A percentile compares a stretch with the other conserved stretches of the same genome.
Evolutionary conservation across 2,888 invertebrate genomes (phyloP).

Genomic region (Branchipolynoe longqiensis): DNA sequence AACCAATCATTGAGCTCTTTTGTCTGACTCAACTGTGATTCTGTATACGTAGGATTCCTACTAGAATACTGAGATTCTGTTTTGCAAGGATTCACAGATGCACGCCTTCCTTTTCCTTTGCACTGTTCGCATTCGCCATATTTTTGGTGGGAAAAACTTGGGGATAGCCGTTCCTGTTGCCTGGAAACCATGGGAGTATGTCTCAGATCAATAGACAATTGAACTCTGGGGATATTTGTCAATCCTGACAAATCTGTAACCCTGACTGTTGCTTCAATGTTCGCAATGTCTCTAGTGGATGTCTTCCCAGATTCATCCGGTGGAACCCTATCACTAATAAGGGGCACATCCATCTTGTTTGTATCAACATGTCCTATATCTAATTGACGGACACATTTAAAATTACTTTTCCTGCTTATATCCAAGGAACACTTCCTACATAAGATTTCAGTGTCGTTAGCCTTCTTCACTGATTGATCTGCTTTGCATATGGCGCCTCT

Average conservation of each 20-base stretch:
- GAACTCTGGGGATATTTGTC: not conserved
- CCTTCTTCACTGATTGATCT: no score
- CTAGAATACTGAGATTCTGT: no score
- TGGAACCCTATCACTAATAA: no score
- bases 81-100: no score
- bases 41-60: not conserved
- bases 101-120: not conserved
- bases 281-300: not conserved
- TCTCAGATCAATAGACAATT: slow-evolving; percentile 6
- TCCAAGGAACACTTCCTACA: no score
- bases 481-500: no score
- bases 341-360: no score
- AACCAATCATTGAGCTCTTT: not conserved
- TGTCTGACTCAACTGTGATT: not conserved
- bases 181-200: not conserved
- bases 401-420: no score
- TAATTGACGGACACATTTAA: no score
- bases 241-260: not conserved
- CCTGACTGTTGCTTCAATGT: slow-evolving; percentile 1
- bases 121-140: not conserved
- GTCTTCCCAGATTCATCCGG: no score
- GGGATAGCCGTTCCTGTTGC: not conserved
- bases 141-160: not conserved
- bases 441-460: no score
- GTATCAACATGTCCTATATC: no score